Conservation (phyloP, 2,797 vertebrate genomes). For the Dallia pectoralis region DNA sequence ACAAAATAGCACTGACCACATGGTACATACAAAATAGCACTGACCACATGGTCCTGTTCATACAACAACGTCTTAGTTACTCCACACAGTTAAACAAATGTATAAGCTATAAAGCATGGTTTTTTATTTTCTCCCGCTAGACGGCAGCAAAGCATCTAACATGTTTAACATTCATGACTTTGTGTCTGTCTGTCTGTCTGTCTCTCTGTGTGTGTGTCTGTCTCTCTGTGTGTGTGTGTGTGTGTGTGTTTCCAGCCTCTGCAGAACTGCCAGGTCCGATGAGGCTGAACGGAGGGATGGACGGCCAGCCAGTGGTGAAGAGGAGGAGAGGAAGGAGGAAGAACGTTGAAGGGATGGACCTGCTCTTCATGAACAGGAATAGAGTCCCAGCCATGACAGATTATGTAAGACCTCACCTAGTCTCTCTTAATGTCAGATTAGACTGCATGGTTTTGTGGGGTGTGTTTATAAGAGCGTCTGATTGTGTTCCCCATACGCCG, state of each 20-base stretch:
- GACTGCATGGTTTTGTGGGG: not conserved
- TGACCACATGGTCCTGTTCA: not conserved
- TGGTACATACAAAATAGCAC: conserved; percentile 65
- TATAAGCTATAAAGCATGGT: not conserved
- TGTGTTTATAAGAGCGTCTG: not conserved
- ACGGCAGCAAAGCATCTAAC: conserved; percentile 38
- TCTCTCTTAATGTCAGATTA: not conserved
- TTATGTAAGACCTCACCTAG: conserved; percentile 69
- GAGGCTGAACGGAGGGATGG: conserved; percentile 83
- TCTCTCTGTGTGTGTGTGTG: not conserved
- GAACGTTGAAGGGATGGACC: conserved; percentile 95
- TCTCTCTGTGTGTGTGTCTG: not conserved
- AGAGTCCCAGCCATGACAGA: conserved; percentile 75
- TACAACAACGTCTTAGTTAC: not conserved
- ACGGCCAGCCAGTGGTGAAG: conserved; percentile 88
- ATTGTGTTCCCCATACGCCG: not conserved
- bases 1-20: conserved; percentile 59
- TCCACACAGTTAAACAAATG: not conserved
- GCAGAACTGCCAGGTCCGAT: conserved; percentile 79
- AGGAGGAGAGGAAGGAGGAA: conserved; percentile 91
- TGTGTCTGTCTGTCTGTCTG: not conserved
- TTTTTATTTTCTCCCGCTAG: conserved; percentile 36
- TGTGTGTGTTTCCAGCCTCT: conserved; percentile 40
- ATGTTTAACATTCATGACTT: not conserved
- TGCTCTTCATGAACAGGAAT: conserved; percentile 88